Conservation (phyloP, 2,888 invertebrate species). For the Dendrolimus houi region DNA sequence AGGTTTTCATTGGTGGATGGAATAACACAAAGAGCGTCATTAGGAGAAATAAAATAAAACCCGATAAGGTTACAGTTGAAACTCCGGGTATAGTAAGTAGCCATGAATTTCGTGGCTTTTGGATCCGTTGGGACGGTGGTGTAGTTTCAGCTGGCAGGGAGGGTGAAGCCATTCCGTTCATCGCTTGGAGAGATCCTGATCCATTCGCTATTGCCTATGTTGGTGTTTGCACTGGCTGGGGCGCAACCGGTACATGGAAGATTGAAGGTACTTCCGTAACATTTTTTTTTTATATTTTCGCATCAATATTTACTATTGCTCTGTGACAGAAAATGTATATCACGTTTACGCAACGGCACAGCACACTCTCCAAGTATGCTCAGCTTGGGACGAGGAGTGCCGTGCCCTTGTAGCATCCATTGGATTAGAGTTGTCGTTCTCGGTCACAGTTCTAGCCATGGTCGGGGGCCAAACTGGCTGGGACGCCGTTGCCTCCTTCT, state of each 20-base stretch:
- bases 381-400: too few species aligned
- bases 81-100: constrained; percentile 84
- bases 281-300: constrained; percentile 49
- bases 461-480: too few species aligned
- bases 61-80: constrained; percentile 81
- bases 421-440: too few species aligned
- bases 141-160: constrained; percentile 84
- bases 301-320: constrained; percentile 36
- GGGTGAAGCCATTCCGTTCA: constrained; percentile 82
- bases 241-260: constrained; percentile 87
- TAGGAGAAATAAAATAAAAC: constrained; percentile 85
- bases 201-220: constrained; percentile 83
- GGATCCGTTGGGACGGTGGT: constrained; percentile 87
- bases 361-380: too few species aligned
- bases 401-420: too few species aligned
- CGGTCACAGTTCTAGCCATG: too few species aligned
- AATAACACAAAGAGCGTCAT: constrained; percentile 89
- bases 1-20: constrained; percentile 94
- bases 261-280: constrained; percentile 79
- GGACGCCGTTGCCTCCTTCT: too few species aligned
- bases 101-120: constrained; percentile 88
- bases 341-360: too few species aligned
- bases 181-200: constrained; percentile 83
- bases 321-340: constrained; percentile 5
- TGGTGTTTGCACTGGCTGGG: constrained; percentile 92